Evolutionary conservation across 1,140 invertebrate genomes (phyloP), one percentile per base, ranked within the genome.

Genomic region (Drosophila tristis): DNA sequence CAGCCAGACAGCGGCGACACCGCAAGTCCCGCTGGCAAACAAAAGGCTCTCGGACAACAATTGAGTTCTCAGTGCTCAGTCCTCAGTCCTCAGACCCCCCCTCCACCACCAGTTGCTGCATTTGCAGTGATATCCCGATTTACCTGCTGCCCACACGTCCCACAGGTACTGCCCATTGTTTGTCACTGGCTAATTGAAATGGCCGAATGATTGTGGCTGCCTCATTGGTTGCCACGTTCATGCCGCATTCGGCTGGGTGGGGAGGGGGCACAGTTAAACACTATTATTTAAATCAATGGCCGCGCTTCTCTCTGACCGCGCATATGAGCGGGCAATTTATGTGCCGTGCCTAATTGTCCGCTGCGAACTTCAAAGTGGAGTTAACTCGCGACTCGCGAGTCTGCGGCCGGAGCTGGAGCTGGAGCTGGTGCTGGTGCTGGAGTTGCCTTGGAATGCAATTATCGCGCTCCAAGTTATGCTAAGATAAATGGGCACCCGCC

Each of bases 261-360:
- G n/a, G n/a, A n/a, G n/a, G n/a, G n/a, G 50, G 31, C 13, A 35
- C 42, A 70, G 67, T 89, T 89, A 76, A 90, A 74, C 63, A 73
- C 77, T 91, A 78, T 89, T 91, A 91, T 91, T 91, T 91, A 91
- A 91, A 91, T 91, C 89, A 90, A 90, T 90, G 87, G 68, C 55
- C 42, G 45, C 47, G 51, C 65, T 53, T 64, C 78, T 11, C 35
- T 39, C 11, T 13, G 11, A 39, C 11, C 35, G 4, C 42, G 65
- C 59, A 76, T 86, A 90, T 89, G 77, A 81, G 71, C 58, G 68
- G 65, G 64, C 82, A 89, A 90, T 90, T 90, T 90, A 90, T 90
- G 89, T 74, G 78, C 77, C 89, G 70, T 90, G 78, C 64, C 90
- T 91, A 91, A 90, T 90, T 90, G 84, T 79, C 62, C 74, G 77